Conservation (phyloP, 2,888 invertebrate genomes). For the Ischnus inquisitorius region DNA sequence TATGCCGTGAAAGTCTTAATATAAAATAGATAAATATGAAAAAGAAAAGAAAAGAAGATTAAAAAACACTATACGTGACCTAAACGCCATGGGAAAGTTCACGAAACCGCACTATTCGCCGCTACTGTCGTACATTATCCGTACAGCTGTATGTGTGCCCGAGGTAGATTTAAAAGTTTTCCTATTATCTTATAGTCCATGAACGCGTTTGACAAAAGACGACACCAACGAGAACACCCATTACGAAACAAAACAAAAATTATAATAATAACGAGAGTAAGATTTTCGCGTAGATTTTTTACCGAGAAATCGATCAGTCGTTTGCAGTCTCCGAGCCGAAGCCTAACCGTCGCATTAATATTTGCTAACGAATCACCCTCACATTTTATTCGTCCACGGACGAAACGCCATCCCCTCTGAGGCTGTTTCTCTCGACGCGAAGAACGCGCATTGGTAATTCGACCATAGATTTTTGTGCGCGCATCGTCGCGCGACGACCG, state of each 20-base stretch:
- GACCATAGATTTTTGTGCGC: not conserved
- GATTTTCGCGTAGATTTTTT: slow-evolving; percentile 75
- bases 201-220: slow-evolving; percentile 72
- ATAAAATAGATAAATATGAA: slow-evolving; percentile 62
- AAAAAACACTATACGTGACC: slow-evolving; percentile 64
- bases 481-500: not conserved
- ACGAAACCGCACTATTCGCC: slow-evolving; percentile 59
- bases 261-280: slow-evolving; percentile 6
- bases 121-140: slow-evolving; percentile 64
- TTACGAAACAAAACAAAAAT: not conserved
- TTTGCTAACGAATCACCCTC: slow-evolving; percentile 42
- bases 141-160: slow-evolving; percentile 68
- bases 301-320: slow-evolving; percentile 60
- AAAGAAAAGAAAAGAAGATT: no score
- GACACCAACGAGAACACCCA: slow-evolving; percentile 32
- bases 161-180: slow-evolving; percentile 71
- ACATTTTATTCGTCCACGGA: slow-evolving; percentile 54
- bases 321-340: slow-evolving; percentile 64
- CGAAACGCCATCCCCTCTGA: not conserved
- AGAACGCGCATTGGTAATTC: not conserved
- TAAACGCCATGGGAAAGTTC: slow-evolving; percentile 64
- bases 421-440: not conserved
- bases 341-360: slow-evolving; percentile 56
- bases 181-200: slow-evolving; percentile 71
- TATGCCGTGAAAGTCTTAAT: slow-evolving; percentile 73